Base-by-base conservation (phyloP, 2,888 invertebrate species). In the Mechanitis messenoides region DNA sequence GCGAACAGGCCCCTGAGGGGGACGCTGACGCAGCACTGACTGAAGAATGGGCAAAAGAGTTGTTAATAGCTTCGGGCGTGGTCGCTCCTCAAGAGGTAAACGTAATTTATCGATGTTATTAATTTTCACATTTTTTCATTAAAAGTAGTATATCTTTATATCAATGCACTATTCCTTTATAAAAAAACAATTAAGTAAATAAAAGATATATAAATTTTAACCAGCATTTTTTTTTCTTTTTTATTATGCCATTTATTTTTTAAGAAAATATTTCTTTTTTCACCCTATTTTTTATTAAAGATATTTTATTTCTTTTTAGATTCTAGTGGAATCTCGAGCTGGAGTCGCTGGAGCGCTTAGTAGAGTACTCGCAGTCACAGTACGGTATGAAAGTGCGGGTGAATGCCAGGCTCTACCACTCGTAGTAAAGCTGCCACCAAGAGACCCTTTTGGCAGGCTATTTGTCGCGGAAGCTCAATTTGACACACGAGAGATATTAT, bases 381-480 rank as follows among this genome's bases (percentile, higher is more conserved):
- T 94, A 35, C 92, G 92, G 71, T 95, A 94, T 73, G 91, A 91
- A 71, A 76, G 69, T 68, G 75, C 77, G 38, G 86, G 81, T 33
- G 84, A 85, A 63, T 68, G 73, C 65, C 79, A 80, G 73, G 77
- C 80, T 60, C 74, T 85, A 66, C 91, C 84, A 80, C 76, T 95
- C 58, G 93, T 95, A 69, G 93, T 95, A 65, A 95, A 95, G 79
- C 88, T 95, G 56, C 91, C 95, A 38, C 95, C 95, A 0, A 92
- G 93, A 70, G 95, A 95, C 78, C 95, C 95, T 0, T 95, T 95
- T 81, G 94, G 94, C 65, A 89, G 95, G 59, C 93, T 93, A 70
- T 95, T 95, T 80, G 95, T 95, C 64, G 95, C 94, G 33, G 95
- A 95, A 78, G 95, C 95, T 1, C 95, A 95, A 79, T 95, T 95